Percentiles rank a stretch among this genome's conserved stretches.
phyloP scores from a whole-genome alignment of 2,797 vertebrate genomes.

The Bucorvus abyssinicus region DNA sequence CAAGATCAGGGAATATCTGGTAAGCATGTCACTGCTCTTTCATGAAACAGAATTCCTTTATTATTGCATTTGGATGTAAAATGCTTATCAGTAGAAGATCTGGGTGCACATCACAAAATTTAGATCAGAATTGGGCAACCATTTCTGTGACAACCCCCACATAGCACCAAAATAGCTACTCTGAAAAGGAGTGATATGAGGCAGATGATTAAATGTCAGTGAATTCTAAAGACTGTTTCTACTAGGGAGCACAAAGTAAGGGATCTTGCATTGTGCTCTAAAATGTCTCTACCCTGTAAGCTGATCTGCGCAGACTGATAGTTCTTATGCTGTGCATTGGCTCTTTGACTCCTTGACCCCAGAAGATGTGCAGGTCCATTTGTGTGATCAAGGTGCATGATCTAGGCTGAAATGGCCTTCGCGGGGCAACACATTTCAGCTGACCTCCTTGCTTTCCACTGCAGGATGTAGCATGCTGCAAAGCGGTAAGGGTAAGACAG shows the following conservation, averaged over 20 bases:
- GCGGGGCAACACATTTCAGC: neutral
- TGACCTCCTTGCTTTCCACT: neutral
- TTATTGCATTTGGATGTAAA: neutral
- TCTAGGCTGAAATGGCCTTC: neutral
- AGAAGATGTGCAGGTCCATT: neutral
- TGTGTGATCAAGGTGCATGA: neutral
- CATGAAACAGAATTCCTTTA: neutral
- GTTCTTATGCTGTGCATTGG: neutral
- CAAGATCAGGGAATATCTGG: neutral
- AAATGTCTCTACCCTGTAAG: conserved; percentile 24
- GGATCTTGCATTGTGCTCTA: conserved; percentile 44
- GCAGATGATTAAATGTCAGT: conserved; percentile 69
- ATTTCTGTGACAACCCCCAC: conserved; percentile 58
- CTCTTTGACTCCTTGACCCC: neutral
- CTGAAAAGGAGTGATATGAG: conserved; percentile 60
- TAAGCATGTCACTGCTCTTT: conserved; percentile 1
- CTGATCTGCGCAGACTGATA: neutral
- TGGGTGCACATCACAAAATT: conserved; percentile 37
- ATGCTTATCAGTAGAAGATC: conserved; percentile 18
- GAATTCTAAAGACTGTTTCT: conserved; percentile 65
- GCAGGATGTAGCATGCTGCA: neutral
- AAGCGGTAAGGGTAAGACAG: neutral
- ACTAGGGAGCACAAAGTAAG: conserved; percentile 59
- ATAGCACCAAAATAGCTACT: conserved; percentile 55
- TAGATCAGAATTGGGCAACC: conserved; percentile 59